Evolutionary conservation across 2,113 vertebrate genomes (phyloP), one percentile per base, ranked within the genome.

Genomic region (Sphyrna mokarran): DNA sequence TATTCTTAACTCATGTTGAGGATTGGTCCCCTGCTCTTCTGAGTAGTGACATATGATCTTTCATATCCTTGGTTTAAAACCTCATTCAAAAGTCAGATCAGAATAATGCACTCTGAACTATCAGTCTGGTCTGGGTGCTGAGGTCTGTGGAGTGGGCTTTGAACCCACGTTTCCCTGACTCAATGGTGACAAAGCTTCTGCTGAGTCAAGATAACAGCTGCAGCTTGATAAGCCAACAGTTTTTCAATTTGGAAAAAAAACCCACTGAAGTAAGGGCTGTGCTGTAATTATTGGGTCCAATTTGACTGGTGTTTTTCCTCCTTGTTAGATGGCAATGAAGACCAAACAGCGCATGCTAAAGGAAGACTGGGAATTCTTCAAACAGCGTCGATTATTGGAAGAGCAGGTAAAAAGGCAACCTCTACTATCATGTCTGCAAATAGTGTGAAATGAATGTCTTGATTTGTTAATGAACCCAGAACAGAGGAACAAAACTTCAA

Each of bases 341-440:
- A 98, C 98, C 54, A 99, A 99, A 86, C 98, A 99, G 96, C 98
- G 98, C 89, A 97, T 99, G 98, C 97, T 99, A 61, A 98, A 99
- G 96, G 99, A 99, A 96, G 99, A 99, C 96, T 99, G 98, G 98
- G 99, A 99, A 96, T 98, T 99, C 96, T 99, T 99, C 96, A 99
- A 98, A 96, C 99, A 99, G 96, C 98, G 98, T 48, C 98, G 98
- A 96, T 98, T 99, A 97, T 98, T 99, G 90, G 99, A 99, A 96
- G 98, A 99, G 96, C 99, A 99, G 98, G 99, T 99, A 97, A 95
- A 97, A 95, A 80, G 48, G 22, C 20, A 33, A 29, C 29, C 40
- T 70, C 37, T 26, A 4, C 69, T 54, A 33, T 33, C n/a, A 1
- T 61, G 61, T 63, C 1, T 43, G 7, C 11, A 20, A 72, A 54